A percentile compares a stretch with the other conserved stretches of the same genome.
Evolutionary conservation across 2,113 vertebrate genomes (phyloP).

Genomic region (Origma solitaria): DNA sequence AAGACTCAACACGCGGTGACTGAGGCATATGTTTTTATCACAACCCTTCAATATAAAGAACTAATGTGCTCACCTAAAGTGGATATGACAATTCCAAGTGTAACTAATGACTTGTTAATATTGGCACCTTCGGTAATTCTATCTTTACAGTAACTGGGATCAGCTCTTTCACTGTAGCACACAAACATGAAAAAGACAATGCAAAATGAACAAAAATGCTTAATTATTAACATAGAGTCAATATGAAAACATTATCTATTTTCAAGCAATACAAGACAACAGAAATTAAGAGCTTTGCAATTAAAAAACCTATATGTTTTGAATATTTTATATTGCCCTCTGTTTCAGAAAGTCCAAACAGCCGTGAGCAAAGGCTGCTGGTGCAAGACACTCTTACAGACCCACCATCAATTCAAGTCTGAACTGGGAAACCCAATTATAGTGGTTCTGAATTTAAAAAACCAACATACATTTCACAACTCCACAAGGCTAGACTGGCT

Average conservation of each 20-base stretch:
- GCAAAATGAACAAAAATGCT: background rate
- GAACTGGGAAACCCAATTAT: background rate
- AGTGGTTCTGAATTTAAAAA: background rate
- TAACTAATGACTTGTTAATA: conserved; percentile 97
- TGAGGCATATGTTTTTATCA: background rate
- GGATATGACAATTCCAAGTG: conserved; percentile 96
- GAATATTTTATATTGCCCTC: background rate
- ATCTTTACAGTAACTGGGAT: conserved; percentile 91
- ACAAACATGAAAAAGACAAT: background rate
- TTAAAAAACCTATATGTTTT: background rate
- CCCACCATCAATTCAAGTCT: background rate
- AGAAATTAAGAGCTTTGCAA: background rate
- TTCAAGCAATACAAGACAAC: background rate
- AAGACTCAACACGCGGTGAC: background rate
- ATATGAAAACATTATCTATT: background rate
- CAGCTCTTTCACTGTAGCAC: conserved; percentile 87
- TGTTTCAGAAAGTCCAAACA: background rate
- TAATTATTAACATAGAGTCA: background rate
- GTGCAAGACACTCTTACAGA: background rate
- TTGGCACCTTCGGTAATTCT: conserved; percentile 94
- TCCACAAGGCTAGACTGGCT: background rate
- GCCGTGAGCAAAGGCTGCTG: background rate
- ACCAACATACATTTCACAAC: background rate
- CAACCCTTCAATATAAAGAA: background rate
- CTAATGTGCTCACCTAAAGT: conserved; percentile 81